These are phyloP conservation scores for Callipepla californica DNA, from an alignment of 2,113 vertebrate genomes.

Conservation along the genomic window DNA sequence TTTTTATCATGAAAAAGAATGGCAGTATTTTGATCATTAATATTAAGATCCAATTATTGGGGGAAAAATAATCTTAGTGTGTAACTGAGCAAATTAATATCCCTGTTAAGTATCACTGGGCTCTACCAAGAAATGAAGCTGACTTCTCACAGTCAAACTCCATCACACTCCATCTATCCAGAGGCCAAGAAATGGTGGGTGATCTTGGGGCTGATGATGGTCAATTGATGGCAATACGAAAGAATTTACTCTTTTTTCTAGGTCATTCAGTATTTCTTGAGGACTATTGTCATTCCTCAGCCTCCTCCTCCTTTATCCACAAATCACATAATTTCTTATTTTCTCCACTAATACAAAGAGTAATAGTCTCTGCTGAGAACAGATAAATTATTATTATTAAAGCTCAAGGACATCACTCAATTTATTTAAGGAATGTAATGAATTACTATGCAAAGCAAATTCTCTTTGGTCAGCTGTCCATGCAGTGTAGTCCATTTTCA, in stretches of 20 bases:
- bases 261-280: background rate
- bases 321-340: background rate
- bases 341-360: background rate
- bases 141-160: background rate
- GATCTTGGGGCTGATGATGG: background rate
- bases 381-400: background rate
- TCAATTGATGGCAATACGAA: background rate
- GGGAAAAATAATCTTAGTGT: background rate
- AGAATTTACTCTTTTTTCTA: background rate
- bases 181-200: background rate
- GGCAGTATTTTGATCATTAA: background rate
- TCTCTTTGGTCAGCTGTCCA: background rate
- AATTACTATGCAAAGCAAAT: background rate
- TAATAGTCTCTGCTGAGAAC: background rate
- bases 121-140: background rate
- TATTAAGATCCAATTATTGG: background rate
- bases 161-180: background rate
- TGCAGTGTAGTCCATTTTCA: background rate
- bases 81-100: background rate
- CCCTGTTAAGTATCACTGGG: background rate
- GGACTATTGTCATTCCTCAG: background rate
- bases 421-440: background rate
- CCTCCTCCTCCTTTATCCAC: background rate
- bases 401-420: background rate
- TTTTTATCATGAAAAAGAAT: background rate